A percentile compares a stretch with the other conserved stretches of the same genome.
Conservation (phyloP, 2,797 vertebrate species). For the Allobates femoralis region DNA sequence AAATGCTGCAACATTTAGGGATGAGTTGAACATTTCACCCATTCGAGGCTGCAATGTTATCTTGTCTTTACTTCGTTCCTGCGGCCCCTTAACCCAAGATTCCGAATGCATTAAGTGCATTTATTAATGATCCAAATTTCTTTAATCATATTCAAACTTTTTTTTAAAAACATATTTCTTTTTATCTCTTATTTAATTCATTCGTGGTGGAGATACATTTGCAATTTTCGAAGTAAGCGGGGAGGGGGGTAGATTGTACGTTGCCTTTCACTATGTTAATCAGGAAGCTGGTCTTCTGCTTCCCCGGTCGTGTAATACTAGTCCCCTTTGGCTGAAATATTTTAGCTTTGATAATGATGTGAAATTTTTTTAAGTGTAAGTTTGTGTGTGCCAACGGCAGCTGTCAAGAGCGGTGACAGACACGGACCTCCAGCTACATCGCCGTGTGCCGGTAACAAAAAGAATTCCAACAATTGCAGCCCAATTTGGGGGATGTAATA, state of each 20-base stretch:
- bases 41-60: neutral
- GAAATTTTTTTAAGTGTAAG: slow-evolving; percentile 93
- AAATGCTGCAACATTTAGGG: too few relatives aligned
- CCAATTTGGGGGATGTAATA: slow-evolving; percentile 78
- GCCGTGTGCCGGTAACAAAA: slow-evolving; percentile 76
- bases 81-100: neutral
- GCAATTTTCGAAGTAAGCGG: slow-evolving; percentile 57
- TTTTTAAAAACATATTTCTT: neutral
- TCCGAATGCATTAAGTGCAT: neutral
- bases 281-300: slow-evolving; percentile 87
- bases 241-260: slow-evolving; percentile 76
- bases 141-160: neutral
- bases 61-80: neutral
- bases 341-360: slow-evolving; percentile 96
- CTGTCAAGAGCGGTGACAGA: slow-evolving; percentile 93
- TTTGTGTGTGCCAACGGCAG: slow-evolving; percentile 88
- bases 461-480: slow-evolving; percentile 82
- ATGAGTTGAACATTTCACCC: too few relatives aligned
- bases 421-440: slow-evolving; percentile 83
- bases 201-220: neutral
- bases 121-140: neutral
- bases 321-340: slow-evolving; percentile 89
- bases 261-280: slow-evolving; percentile 95
- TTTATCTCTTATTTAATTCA: neutral
- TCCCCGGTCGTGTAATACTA: slow-evolving; percentile 84